These are phyloP conservation scores for Dasyornis broadbenti DNA, from an alignment of 2,113 vertebrate species.

Conservation along the genomic window DNA sequence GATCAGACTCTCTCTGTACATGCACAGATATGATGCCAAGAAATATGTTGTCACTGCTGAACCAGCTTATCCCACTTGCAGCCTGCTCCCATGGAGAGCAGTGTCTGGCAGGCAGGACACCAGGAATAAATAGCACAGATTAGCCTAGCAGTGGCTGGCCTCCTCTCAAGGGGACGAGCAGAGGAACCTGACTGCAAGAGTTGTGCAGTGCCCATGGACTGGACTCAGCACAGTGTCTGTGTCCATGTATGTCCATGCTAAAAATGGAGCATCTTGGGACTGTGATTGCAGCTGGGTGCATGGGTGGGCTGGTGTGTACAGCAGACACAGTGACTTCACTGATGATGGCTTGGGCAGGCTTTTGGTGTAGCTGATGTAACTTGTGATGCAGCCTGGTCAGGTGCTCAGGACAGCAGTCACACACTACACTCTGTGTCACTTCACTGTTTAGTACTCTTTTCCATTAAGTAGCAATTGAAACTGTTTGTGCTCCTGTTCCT, in stretches of 20 bases:
- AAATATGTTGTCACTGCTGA: neutral
- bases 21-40: neutral
- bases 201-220: fast-evolving
- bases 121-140: neutral
- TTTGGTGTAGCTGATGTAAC: neutral
- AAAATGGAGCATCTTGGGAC: neutral
- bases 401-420: neutral
- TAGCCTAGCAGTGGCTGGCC: neutral
- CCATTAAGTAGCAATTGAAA: neutral
- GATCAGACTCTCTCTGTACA: neutral
- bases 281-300: neutral
- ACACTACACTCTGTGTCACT: fast-evolving
- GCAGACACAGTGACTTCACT: neutral
- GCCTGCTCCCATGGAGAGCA: neutral
- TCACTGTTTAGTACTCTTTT: neutral
- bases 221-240: fast-evolving
- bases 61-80: neutral
- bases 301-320: neutral
- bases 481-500: neutral
- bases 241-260: fast-evolving
- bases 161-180: neutral
- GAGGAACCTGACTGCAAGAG: fast-evolving
- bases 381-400: neutral
- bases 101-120: neutral
- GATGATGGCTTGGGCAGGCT: neutral